phyloP scores from a whole-genome alignment of 2,797 vertebrate species.

The Cirrhinus mrigala region DNA sequence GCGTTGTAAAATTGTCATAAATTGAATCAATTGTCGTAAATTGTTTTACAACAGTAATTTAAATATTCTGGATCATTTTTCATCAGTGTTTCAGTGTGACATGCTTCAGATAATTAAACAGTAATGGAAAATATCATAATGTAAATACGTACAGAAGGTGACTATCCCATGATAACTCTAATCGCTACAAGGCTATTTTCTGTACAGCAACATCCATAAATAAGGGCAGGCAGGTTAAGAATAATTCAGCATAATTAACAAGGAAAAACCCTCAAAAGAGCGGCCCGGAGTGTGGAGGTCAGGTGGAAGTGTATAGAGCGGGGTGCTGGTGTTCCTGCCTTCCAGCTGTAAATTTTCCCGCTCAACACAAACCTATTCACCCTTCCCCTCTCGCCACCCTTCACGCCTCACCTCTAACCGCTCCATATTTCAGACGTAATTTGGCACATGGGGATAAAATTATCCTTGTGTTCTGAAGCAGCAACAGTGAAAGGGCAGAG shows the following conservation, averaged over 20 bases:
- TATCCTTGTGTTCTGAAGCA: slow-evolving; percentile 15
- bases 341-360: background rate
- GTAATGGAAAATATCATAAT: background rate
- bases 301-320: background rate
- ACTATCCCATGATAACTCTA: background rate
- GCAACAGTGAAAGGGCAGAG: slow-evolving; percentile 29
- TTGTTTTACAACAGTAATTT: background rate
- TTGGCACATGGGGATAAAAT: slow-evolving; percentile 39
- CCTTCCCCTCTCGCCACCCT: slow-evolving; percentile 5
- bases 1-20: no score
- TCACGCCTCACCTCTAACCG: slow-evolving; percentile 27
- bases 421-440: slow-evolving; percentile 40
- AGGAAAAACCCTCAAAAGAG: slow-evolving; percentile 21
- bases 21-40: background rate
- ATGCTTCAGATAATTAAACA: background rate
- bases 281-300: background rate
- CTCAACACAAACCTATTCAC: slow-evolving; percentile 5
- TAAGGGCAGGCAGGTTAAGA: slow-evolving; percentile 4
- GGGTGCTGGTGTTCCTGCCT: background rate
- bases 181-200: background rate
- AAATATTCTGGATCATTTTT: background rate
- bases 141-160: background rate
- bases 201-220: background rate
- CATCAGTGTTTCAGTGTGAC: background rate
- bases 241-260: slow-evolving; percentile 21